Percentiles rank a stretch among this genome's conserved stretches.
Conservation (phyloP, 2,888 invertebrate species). For the Morinoia aosen region DNA sequence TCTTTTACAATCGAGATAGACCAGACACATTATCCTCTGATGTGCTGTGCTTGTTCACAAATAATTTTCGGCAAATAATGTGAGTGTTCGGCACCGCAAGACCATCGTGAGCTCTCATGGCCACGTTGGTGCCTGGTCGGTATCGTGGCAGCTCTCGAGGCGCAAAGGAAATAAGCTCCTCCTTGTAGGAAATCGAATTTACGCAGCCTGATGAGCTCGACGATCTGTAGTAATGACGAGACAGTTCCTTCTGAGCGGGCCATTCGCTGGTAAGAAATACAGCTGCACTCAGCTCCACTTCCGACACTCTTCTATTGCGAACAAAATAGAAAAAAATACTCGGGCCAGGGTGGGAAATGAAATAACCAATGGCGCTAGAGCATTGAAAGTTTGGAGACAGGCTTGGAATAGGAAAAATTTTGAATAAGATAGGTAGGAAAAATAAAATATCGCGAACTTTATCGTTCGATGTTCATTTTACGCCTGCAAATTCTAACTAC, state of each 20-base stretch:
- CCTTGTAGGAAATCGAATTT: constrained; percentile 17
- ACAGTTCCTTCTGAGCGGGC: background rate
- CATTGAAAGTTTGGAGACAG: background rate
- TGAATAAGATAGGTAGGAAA: background rate
- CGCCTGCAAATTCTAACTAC: background rate
- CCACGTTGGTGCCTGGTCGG: background rate
- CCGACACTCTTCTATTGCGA: background rate
- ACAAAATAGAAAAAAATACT: background rate
- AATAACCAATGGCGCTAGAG: background rate
- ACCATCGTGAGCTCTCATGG: background rate
- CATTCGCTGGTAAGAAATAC: constrained; percentile 12
- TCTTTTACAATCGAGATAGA: background rate
- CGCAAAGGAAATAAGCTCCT: constrained; percentile 4
- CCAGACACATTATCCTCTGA: background rate
- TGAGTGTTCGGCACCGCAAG: background rate
- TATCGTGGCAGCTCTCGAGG: background rate
- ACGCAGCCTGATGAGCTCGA: constrained; percentile 10
- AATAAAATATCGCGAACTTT: background rate
- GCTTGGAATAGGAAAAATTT: background rate
- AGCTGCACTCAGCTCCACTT: background rate
- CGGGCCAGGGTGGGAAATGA: background rate
- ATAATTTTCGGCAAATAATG: background rate
- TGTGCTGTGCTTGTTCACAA: background rate
- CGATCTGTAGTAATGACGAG: constrained; percentile 4
- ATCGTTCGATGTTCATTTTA: background rate